These are phyloP conservation scores for Hyphantria cunea DNA, from an alignment of 1,140 invertebrate genomes.

Conservation along the genomic window DNA sequence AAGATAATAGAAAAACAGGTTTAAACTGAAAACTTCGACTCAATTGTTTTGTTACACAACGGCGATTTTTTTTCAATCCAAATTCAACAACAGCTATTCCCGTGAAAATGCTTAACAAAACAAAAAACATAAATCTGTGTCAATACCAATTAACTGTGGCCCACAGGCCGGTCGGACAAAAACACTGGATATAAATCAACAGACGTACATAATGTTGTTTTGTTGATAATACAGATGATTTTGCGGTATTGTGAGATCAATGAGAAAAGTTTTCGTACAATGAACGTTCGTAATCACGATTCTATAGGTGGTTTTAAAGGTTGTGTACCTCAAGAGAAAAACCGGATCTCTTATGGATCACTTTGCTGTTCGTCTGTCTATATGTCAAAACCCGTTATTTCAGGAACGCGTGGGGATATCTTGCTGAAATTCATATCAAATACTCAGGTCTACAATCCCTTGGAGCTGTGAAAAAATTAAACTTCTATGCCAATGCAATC, in stretches of 20 bases:
- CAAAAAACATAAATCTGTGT: slow-evolving; percentile 43
- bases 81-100: slow-evolving; percentile 10
- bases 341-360: too few species aligned
- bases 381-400: too few species aligned
- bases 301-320: too few species aligned
- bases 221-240: slow-evolving; percentile 18
- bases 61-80: neutral
- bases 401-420: too few species aligned
- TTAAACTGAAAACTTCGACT: slow-evolving; percentile 1
- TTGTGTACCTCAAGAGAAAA: too few species aligned
- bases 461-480: too few species aligned
- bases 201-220: slow-evolving; percentile 15
- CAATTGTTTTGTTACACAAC: slow-evolving; percentile 1
- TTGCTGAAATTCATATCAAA: too few species aligned
- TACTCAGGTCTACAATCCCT: too few species aligned
- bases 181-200: slow-evolving; percentile 25
- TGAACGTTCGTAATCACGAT: too few species aligned
- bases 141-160: slow-evolving; percentile 37
- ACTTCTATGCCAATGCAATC: too few species aligned
- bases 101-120: slow-evolving; percentile 31
- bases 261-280: neutral
- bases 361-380: too few species aligned
- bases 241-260: slow-evolving; percentile 1
- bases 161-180: slow-evolving; percentile 17
- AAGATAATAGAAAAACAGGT: neutral